Percentiles rank a stretch among this genome's conserved stretches.
Evolutionary conservation across 2,113 vertebrate genomes (phyloP).

Genomic region (Xyrauchen texanus): DNA sequence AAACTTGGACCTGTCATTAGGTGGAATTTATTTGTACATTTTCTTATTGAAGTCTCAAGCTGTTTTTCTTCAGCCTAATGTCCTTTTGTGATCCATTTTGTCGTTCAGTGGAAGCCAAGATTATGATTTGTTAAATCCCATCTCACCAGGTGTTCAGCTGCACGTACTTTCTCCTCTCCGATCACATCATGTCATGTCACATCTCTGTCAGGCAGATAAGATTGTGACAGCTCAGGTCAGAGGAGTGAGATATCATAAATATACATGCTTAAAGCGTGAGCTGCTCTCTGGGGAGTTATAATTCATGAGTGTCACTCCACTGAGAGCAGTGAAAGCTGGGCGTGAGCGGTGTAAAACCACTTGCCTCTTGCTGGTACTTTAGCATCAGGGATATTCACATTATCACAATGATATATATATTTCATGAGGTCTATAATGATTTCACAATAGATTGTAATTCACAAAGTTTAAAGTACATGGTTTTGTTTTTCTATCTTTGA

Average conservation of each 20-base stretch:
- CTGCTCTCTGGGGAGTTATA: not conserved
- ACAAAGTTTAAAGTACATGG: too few relatives aligned
- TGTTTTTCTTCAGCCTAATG: too few relatives aligned
- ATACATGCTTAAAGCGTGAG: slow-evolving; percentile 38
- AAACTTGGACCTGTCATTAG: too few relatives aligned
- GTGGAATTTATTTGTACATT: too few relatives aligned
- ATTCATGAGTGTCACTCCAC: slow-evolving; percentile 58
- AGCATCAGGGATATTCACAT: slow-evolving; percentile 8
- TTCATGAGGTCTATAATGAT: too few relatives aligned
- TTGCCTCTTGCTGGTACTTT: slow-evolving; percentile 55
- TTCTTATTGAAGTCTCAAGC: too few relatives aligned
- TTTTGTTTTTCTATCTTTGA: too few relatives aligned
- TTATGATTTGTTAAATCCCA: not conserved
- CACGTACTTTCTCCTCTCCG: slow-evolving; percentile 9
- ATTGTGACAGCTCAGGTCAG: slow-evolving; percentile 49
- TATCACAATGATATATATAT: too few relatives aligned
- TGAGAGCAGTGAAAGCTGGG: slow-evolving; percentile 41
- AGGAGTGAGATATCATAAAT: slow-evolving; percentile 25
- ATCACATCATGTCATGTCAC: slow-evolving; percentile 59
- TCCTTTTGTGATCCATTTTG: too few relatives aligned
- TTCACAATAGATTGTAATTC: too few relatives aligned
- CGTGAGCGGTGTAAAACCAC: slow-evolving; percentile 53
- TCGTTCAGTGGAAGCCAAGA: too few relatives aligned
- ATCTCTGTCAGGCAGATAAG: slow-evolving; percentile 72
- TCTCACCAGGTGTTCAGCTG: slow-evolving; percentile 10